A percentile compares a stretch with the other conserved stretches of the same genome.
Conservation (phyloP, 2,888 invertebrate species). For the Xylophagus ater region DNA sequence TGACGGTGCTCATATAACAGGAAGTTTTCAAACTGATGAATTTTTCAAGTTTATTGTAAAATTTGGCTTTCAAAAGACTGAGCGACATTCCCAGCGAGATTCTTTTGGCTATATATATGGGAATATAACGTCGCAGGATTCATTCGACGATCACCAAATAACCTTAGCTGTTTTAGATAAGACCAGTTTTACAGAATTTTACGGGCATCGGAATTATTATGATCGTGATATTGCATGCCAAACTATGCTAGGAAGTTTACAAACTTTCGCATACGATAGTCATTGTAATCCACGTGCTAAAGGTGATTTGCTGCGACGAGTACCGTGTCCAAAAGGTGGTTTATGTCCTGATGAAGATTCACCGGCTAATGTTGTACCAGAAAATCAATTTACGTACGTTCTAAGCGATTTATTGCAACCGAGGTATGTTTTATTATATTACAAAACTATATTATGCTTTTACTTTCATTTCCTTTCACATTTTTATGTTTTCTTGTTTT, state of each 20-base stretch:
- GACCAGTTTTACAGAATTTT: constrained; percentile 78
- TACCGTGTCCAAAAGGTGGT: constrained; percentile 68
- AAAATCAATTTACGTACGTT: constrained; percentile 88
- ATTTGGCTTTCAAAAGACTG: constrained; percentile 95
- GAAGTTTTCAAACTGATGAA: constrained; percentile 54
- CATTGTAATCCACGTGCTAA: constrained; percentile 56
- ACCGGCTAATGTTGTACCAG: constrained; percentile 71
- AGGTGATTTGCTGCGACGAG: constrained; percentile 67
- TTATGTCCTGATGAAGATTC: constrained; percentile 82
- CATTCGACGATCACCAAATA: constrained; percentile 53
- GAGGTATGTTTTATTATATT: constrained; percentile 52
- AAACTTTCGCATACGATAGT: constrained; percentile 71
- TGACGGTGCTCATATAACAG: constrained; percentile 46
- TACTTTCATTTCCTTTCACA: no score
- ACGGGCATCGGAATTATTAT: constrained; percentile 58
- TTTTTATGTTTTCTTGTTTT: no score
- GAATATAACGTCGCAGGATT: constrained; percentile 67
- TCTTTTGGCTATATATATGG: constrained; percentile 95
- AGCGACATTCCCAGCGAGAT: constrained; percentile 68
- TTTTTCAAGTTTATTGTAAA: constrained; percentile 89
- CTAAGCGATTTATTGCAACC: constrained; percentile 83
- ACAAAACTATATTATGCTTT: no score
- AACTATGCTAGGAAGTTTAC: constrained; percentile 76
- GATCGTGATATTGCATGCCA: constrained; percentile 67
- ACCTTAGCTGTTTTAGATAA: constrained; percentile 87